These are phyloP conservation scores for Burhinus oedicnemus DNA, from an alignment of 2,113 vertebrate genomes.

Conservation along the genomic window DNA sequence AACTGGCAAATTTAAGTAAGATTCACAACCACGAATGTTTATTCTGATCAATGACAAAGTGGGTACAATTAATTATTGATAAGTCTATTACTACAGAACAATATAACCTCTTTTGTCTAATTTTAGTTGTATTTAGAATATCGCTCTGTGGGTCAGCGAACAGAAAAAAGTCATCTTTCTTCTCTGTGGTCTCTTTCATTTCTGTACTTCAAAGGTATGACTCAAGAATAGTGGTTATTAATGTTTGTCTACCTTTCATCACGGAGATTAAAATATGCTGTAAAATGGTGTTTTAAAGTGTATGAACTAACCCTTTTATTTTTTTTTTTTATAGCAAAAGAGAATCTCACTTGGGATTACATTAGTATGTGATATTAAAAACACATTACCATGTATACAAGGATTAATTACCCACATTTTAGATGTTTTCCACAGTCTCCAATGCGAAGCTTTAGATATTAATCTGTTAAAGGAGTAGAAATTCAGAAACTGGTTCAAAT, in stretches of 20 bases:
- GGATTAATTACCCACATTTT: background rate
- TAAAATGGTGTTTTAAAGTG: background rate
- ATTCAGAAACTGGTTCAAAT: background rate
- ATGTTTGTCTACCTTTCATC: background rate
- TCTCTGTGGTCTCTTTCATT: background rate
- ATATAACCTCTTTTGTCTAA: background rate
- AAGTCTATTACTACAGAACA: background rate
- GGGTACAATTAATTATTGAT: background rate
- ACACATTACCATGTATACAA: background rate
- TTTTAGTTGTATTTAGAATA: background rate
- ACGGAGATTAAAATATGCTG: background rate
- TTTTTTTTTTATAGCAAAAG: background rate
- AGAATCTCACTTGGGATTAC: background rate
- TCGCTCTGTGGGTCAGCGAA: background rate
- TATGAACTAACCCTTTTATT: fast-evolving
- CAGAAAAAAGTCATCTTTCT: background rate
- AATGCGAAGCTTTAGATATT: background rate
- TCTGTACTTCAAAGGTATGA: background rate
- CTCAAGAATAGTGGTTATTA: background rate
- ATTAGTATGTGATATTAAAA: background rate
- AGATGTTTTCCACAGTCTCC: background rate
- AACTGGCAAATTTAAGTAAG: background rate
- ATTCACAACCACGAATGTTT: background rate
- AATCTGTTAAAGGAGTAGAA: background rate
- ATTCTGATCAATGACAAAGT: background rate